Base-by-base conservation (phyloP, 2,888 invertebrate genomes). In the Yponomeuta malinellus region DNA sequence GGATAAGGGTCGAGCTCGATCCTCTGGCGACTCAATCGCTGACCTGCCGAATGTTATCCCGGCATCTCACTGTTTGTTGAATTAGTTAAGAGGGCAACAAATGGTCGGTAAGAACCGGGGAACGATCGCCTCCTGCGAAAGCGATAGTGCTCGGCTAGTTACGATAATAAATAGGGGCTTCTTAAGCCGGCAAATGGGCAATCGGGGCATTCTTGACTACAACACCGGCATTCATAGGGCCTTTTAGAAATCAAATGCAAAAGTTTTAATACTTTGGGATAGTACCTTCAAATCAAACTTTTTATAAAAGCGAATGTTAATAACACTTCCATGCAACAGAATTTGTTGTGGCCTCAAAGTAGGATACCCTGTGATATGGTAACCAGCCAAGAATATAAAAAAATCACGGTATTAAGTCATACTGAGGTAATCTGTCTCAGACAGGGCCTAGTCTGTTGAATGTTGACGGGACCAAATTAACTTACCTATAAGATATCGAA, bases 161-260 rank as follows among this genome's bases (percentile, higher is more conserved):
- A 85, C 86, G 81, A 89, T 89, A 89, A 86, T 85, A 87, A 87
- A 88, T 87, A 86, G 85, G 80, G 81, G 83, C 84, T 87, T 86
- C 84, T 87, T 86, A 84, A 84, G 83, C 80, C 83, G 79, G 85
- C 85, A 84, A 88, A 88, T 87, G 85, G 87, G 81, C 87, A 87
- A 87, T 88, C 86, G 86, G 87, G 85, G 87, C 83, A 85, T 87
- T 86, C 87, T 86, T 86, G 86, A 87, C 83, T 87, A 86, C 84
- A 86, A 83, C 84, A 83, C 85, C 83, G 83, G 84, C 84, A 83
- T 87, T 87, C 84, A 83, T 86, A 67, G 15, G 15, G 52, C 52
- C 52, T 59, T 15, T 59, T 59, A 59, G 15, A 15, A 59, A 15
- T 59, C 52, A 59, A 59, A 59, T 59, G 12, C 52, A 6, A 8